Conservation (phyloP, 2,113 vertebrate species). For the Oostethus manadensis region DNA sequence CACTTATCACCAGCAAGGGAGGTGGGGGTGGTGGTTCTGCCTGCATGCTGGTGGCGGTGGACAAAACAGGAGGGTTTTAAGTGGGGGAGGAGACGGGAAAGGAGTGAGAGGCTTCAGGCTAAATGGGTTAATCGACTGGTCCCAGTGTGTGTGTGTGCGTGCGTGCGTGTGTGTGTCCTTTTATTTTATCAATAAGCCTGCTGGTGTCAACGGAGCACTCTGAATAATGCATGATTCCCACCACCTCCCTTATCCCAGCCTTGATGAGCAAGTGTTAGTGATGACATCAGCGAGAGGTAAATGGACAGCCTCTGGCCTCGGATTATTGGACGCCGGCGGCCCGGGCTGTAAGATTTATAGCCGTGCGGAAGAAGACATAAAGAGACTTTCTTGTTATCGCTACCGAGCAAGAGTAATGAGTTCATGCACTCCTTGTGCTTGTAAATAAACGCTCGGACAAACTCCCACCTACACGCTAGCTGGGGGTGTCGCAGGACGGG, state of each 20-base stretch:
- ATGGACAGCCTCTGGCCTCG: constrained; percentile 64
- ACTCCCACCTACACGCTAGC: too few species aligned
- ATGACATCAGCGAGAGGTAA: constrained; percentile 85
- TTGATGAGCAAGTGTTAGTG: constrained; percentile 80
- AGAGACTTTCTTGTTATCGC: constrained; percentile 30
- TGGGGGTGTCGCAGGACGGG: too few species aligned
- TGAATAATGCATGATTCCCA: constrained; percentile 83
- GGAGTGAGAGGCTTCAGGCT: constrained; percentile 64
- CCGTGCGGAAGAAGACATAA: constrained; percentile 20
- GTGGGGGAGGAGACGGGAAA: constrained; percentile 24
- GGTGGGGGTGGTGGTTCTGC: constrained; percentile 26
- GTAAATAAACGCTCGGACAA: constrained; percentile 25
- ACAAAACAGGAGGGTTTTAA: constrained; percentile 22
- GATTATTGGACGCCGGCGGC: constrained; percentile 53
- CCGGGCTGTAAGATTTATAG: constrained; percentile 50
- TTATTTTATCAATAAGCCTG: constrained; percentile 82
- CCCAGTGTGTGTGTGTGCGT: constrained; percentile 65
- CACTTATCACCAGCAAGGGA: constrained; percentile 46
- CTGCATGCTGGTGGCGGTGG: constrained; percentile 31
- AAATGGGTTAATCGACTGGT: constrained; percentile 87
- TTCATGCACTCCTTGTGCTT: constrained; percentile 3
- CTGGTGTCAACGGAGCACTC: constrained; percentile 73
- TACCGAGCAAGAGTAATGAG: constrained; percentile 20
- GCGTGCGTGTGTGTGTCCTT: constrained; percentile 51
- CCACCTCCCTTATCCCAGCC: constrained; percentile 62